Base-by-base conservation (phyloP, 2,888 invertebrate species). In the Mythimna lalbum region DNA sequence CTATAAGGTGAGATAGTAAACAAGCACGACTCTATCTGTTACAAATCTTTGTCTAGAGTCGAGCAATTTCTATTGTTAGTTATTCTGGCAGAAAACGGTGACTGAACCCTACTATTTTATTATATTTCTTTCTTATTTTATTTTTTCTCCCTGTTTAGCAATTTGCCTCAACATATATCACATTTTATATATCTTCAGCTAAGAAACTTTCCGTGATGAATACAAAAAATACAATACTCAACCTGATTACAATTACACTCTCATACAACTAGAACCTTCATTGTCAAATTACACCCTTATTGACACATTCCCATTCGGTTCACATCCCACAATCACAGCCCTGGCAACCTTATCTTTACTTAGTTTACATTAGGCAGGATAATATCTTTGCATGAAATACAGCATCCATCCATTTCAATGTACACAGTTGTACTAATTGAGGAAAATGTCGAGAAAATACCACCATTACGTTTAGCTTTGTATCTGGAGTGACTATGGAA, bases 241-340 rank as follows among this genome's bases (percentile, higher is more conserved):
- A 0, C 19, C 21, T 63, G 55, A 75, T 69, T 52, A 56, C 43
- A 75, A 63, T 69, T 63, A 75, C 47, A 19, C 21, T 47, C 60
- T 47, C 53, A 75, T 55, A 61, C 52, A 36, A 69, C 21, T 27
- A 36, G n/a, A n/a, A 12, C 39, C n/a, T 60, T 47, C 33, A 31
- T 63, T 63, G 21, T 43, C 43, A 39, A 27, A 27, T 3, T 27
- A 59, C 49, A 36, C 65, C 57, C 36, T 50, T 68, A 53, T 50
- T 50, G 52, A 49, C 14, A 64, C 64, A 76, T 76, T 64, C 31
- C n/a, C 61, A 76, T 76, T 76, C 69, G 4, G 39, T 43, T 62
- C 64, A 33, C 70, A 57, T 70, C 4, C 56, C 4, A 61, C 47
- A 49, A 47, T 9, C 56, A 31, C 55, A 64, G n/a, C 55, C 50